Conservation (phyloP, 1,140 invertebrate genomes). For the Ganaspis sp. region DNA sequence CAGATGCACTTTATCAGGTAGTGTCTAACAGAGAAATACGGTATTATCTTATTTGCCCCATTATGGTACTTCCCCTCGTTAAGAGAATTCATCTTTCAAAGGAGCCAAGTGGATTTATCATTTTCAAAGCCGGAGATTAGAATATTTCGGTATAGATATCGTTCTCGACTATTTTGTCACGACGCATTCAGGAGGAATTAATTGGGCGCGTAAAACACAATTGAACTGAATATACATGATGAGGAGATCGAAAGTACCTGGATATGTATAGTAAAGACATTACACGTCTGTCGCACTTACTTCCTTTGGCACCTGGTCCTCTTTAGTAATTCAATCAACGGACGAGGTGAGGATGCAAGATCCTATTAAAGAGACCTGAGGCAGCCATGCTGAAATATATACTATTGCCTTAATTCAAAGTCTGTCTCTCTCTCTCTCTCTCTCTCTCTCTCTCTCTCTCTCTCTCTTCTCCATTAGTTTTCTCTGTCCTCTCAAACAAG, state of each 20-base stretch:
- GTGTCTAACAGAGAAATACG: constrained; percentile 12
- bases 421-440: not conserved
- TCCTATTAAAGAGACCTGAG: constrained; percentile 23
- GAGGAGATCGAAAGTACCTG: not conserved
- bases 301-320: constrained; percentile 39
- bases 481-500: not conserved
- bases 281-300: constrained; percentile 37
- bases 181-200: constrained; percentile 15
- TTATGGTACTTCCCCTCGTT: constrained; percentile 11
- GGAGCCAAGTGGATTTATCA: constrained; percentile 23
- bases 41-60: constrained; percentile 16
- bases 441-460: not conserved
- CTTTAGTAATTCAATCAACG: constrained; percentile 35
- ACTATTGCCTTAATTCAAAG: constrained; percentile 3
- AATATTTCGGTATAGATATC: not conserved
- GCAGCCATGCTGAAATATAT: constrained; percentile 25
- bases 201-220: constrained; percentile 11
- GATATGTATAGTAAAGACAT: not conserved
- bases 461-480: not conserved
- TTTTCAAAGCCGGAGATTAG: not conserved
- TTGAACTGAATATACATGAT: not conserved
- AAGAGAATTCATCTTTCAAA: constrained; percentile 24
- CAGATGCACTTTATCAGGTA: constrained; percentile 26
- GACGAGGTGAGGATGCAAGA: constrained; percentile 28
- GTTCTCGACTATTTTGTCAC: constrained; percentile 5